Evolutionary conservation across 1,140 invertebrate species (phyloP), one percentile per base, ranked within the genome.

Genomic region (Heterodera schachtii): DNA sequence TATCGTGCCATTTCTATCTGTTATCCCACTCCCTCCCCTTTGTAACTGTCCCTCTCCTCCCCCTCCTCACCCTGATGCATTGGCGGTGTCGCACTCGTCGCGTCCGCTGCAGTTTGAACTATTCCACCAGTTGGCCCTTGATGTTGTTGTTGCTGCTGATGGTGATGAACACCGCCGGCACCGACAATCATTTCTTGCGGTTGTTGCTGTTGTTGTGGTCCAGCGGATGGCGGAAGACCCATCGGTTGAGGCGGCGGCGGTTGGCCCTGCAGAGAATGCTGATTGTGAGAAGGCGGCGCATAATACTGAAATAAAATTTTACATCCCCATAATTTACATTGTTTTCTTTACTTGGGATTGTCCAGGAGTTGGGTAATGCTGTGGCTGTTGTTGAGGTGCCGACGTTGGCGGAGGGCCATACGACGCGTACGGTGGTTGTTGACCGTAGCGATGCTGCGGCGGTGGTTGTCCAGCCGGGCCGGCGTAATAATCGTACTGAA

Each of bases 351-450:
- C 75, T 19, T 76, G 75, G n/a, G 75, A 60, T 19, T 80, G 75
- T 79, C 79, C 79, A 41, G 41, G 69, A 11, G 66, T 46, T 16
- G 69, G 49, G 21, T 85, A 78, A 46, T 73, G 83, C 31, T 84
- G 80, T 16, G 69, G 67, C 66, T 81, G 83, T 70, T 70, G 82
- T 19, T 67, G 60, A 74, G n/a, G 79, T 21, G 49, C 43, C 13
- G 43, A 9, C 2, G 47, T 80, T 9, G 77, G 77, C 31, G 9
- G 6, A 64, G 57, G 11, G 5, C 57, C 57, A 64, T 64, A 64
- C 13, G 43, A 4, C 31, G 31, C 31, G n/a, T 79, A 79, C 9
- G 77, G 77, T 11, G 9, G 67, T 41, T 79, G 77, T n/a, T 71
- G 69, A 19, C 9, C 69, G 21, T 71, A 71, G 31, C 69, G 69